phyloP scores from a whole-genome alignment of 2,113 vertebrate genomes.

The Guaruba guarouba region DNA sequence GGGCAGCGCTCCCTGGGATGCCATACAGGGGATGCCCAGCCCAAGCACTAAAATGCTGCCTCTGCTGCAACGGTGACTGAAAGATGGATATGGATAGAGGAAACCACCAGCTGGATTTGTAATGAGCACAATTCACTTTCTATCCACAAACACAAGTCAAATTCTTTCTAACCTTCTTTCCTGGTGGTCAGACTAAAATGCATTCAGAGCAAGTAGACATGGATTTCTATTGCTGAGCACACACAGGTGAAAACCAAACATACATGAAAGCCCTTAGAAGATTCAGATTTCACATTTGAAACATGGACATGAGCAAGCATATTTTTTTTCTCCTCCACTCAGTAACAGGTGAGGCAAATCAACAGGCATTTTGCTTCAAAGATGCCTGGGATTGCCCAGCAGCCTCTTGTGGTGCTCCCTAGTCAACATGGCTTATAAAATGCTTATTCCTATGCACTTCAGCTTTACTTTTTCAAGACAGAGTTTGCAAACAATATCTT shows the following conservation, averaged over 20 bases:
- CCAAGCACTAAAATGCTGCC: neutral
- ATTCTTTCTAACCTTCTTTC: neutral
- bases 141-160: neutral
- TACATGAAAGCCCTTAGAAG: neutral
- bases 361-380: neutral
- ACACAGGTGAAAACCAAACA: neutral
- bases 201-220: neutral
- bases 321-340: neutral
- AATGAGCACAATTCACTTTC: neutral
- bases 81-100: neutral
- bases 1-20: neutral
- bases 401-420: neutral
- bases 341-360: neutral
- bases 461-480: neutral
- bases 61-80: neutral
- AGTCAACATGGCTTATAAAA: neutral
- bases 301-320: neutral
- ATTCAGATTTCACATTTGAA: neutral
- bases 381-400: neutral
- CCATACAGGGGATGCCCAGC: no score
- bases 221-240: neutral
- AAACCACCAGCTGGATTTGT: neutral
- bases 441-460: neutral
- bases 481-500: neutral
- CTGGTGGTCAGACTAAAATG: neutral